Percentiles rank a stretch among this genome's conserved stretches.
Conservation (phyloP, 2,113 vertebrate genomes). For the Oreochromis niloticus region DNA sequence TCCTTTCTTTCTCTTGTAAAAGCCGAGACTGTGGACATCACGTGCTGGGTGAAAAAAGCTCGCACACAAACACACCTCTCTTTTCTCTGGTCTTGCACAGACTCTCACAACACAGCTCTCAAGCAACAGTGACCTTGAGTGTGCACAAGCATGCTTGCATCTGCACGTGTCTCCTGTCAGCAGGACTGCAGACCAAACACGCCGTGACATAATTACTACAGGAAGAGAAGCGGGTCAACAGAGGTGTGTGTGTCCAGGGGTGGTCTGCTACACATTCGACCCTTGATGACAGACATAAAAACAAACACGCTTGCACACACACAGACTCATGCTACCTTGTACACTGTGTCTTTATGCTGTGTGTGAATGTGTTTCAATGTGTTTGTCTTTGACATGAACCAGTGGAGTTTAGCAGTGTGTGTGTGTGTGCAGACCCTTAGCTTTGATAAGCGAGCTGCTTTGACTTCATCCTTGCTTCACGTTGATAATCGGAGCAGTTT, state of each 20-base stretch:
- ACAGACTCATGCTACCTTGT: background rate
- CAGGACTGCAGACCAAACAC: slow-evolving; percentile 43
- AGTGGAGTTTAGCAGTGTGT: background rate
- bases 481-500: slow-evolving; percentile 44
- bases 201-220: slow-evolving; percentile 35
- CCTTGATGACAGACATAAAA: slow-evolving; percentile 18
- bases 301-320: slow-evolving; percentile 29
- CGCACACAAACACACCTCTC: background rate
- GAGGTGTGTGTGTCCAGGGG: background rate
- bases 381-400: slow-evolving; percentile 4
- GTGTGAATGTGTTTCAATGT: background rate
- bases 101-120: background rate
- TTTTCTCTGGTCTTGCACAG: background rate
- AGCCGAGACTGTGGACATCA: background rate
- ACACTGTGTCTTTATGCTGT: background rate
- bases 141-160: background rate
- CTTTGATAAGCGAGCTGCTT: slow-evolving; percentile 19
- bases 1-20: background rate
- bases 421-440: background rate
- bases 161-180: slow-evolving; percentile 18
- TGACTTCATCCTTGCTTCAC: slow-evolving; percentile 31
- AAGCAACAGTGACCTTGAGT: background rate
- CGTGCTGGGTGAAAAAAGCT: background rate
- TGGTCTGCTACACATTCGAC: slow-evolving; percentile 1
- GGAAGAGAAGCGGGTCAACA: slow-evolving; percentile 17